Conservation (phyloP, 2,888 invertebrate species). For the Anarsia innoxiella region DNA sequence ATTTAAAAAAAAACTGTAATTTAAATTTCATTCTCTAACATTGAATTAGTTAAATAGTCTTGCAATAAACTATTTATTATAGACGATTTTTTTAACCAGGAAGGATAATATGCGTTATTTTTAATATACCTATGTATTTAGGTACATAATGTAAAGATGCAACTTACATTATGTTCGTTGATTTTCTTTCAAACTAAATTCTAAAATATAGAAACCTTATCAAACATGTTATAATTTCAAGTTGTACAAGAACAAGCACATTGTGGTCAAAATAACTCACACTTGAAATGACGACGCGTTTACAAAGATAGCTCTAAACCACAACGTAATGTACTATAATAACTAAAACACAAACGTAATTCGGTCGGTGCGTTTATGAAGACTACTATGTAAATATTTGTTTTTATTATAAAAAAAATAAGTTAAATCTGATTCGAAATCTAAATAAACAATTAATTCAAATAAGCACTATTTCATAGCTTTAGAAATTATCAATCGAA, state of each 20-base stretch:
- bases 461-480: conserved; percentile 11
- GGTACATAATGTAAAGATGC: not conserved
- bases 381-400: conserved; percentile 4
- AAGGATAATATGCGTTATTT: not conserved
- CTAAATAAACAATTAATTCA: not conserved
- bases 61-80: too few species aligned
- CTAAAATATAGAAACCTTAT: not conserved
- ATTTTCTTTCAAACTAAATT: not conserved
- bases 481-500: conserved; percentile 26
- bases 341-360: conserved; percentile 21
- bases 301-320: conserved; percentile 20
- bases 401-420: not conserved
- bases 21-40: not conserved
- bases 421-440: not conserved
- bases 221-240: not conserved
- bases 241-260: conserved; percentile 8
- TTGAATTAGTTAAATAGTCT: not conserved
- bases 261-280: conserved; percentile 22
- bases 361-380: conserved; percentile 6
- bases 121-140: not conserved
- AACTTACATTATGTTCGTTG: not conserved
- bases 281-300: conserved; percentile 25
- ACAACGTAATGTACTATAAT: conserved; percentile 31
- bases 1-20: not conserved
- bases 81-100: too few species aligned